A percentile compares a stretch with the other conserved stretches of the same genome.
These are phyloP conservation scores for Sinocyclocheilus grahami DNA, from an alignment of 2,113 vertebrate species.

Conservation along the genomic window DNA sequence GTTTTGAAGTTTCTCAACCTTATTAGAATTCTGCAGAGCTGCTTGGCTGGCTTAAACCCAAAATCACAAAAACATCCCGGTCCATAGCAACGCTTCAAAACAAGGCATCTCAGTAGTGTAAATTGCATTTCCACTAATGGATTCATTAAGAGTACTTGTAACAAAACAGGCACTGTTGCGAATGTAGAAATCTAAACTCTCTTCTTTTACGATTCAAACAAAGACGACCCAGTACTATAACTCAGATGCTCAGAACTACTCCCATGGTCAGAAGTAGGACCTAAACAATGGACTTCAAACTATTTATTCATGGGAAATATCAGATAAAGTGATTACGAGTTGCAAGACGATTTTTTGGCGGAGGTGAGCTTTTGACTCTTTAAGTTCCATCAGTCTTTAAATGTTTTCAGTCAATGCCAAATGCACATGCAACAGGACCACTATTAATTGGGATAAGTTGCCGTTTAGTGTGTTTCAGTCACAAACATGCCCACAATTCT, in stretches of 20 bases:
- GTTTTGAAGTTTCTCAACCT: slow-evolving; percentile 35
- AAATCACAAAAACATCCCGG: slow-evolving; percentile 41
- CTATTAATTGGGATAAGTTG: background rate
- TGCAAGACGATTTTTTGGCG: slow-evolving; percentile 2
- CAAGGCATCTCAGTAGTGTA: slow-evolving; percentile 33
- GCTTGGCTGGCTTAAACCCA: slow-evolving; percentile 25
- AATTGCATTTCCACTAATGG: slow-evolving; percentile 37
- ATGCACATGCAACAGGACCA: background rate
- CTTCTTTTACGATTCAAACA: slow-evolving; percentile 7
- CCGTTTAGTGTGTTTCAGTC: background rate
- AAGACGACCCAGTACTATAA: slow-evolving; percentile 1
- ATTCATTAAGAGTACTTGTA: slow-evolving; percentile 15
- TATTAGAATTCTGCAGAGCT: slow-evolving; percentile 40
- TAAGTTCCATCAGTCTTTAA: background rate
- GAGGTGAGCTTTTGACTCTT: background rate
- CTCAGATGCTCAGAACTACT: background rate
- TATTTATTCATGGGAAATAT: background rate
- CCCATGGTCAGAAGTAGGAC: background rate
- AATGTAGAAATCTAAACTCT: background rate
- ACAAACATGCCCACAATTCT: background rate
- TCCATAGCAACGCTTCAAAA: slow-evolving; percentile 38
- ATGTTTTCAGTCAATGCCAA: background rate
- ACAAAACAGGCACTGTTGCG: slow-evolving; percentile 8
- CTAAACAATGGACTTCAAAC: background rate
- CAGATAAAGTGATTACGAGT: background rate